These are phyloP conservation scores for Oplegnathus fasciatus DNA, from an alignment of 2,113 vertebrate species.

Conservation along the genomic window DNA sequence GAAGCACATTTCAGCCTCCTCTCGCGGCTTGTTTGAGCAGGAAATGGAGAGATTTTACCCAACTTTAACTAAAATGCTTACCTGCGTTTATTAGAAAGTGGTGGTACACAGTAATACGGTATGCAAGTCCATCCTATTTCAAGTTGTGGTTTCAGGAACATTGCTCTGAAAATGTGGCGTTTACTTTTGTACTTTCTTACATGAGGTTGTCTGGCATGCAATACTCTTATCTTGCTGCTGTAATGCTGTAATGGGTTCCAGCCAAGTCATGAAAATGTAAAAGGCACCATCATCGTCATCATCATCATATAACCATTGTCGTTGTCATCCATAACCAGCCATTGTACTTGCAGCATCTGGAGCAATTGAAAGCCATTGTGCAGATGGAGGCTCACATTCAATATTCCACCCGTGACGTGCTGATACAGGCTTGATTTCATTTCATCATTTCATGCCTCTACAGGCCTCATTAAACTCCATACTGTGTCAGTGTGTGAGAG, in stretches of 20 bases:
- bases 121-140: conserved; percentile 2
- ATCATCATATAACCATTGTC: conserved; percentile 27
- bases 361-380: conserved; percentile 50
- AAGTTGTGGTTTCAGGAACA: not conserved
- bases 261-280: not conserved
- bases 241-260: not conserved
- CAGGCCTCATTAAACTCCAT: conserved; percentile 65
- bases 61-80: not conserved
- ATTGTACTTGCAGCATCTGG: conserved; percentile 53
- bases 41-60: not conserved
- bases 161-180: not conserved
- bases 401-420: conserved; percentile 53
- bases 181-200: conserved; percentile 3
- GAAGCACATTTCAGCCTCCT: conserved; percentile 4
- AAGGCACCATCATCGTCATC: conserved; percentile 21
- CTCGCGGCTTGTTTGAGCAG: not conserved
- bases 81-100: not conserved
- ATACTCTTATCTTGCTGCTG: not conserved
- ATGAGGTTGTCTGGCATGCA: not conserved
- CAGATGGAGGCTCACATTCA: conserved; percentile 51
- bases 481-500: conserved; percentile 36
- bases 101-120: not conserved
- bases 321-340: conserved; percentile 30
- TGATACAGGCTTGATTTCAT: conserved; percentile 67
- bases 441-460: conserved; percentile 67